Percentiles rank a stretch among this genome's conserved stretches.
Evolutionary conservation across 2,113 vertebrate genomes (phyloP).

Genomic region (Lagopus leucura): DNA sequence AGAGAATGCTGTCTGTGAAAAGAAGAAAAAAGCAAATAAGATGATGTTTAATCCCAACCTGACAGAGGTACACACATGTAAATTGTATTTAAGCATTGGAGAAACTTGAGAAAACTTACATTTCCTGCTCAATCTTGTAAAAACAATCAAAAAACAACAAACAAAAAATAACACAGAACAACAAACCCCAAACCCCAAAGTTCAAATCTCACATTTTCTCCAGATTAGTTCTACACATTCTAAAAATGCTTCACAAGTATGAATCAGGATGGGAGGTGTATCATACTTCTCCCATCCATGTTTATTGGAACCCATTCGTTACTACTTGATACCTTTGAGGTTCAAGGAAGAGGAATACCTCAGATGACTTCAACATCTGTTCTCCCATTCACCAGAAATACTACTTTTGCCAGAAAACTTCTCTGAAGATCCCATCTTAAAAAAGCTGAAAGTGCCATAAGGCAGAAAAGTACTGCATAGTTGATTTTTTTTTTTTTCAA

Average conservation of each 20-base stretch:
- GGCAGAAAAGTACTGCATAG: not conserved
- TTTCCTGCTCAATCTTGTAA: not conserved
- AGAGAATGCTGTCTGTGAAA: slow-evolving; percentile 50
- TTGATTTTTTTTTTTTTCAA: not conserved
- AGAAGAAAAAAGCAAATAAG: not conserved
- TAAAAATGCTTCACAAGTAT: not conserved
- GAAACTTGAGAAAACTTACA: not conserved
- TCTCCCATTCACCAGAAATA: not conserved
- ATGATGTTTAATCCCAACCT: slow-evolving; percentile 27
- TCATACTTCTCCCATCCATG: not conserved
- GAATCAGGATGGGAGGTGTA: not conserved
- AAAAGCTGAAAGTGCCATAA: not conserved
- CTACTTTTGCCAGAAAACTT: not conserved
- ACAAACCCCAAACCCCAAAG: not conserved
- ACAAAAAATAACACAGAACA: too few species aligned
- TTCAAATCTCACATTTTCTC: not conserved
- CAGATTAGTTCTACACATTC: slow-evolving; percentile 8
- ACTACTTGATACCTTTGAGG: not conserved
- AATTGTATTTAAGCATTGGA: not conserved
- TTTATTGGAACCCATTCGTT: not conserved
- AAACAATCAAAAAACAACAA: not conserved
- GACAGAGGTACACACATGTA: not conserved
- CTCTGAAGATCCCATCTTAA: not conserved
- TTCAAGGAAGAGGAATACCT: not conserved
- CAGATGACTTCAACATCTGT: not conserved